Percentiles rank a stretch among this genome's conserved stretches.
Conservation (phyloP, 2,797 vertebrate genomes). For the Cynopterus sphinx region DNA sequence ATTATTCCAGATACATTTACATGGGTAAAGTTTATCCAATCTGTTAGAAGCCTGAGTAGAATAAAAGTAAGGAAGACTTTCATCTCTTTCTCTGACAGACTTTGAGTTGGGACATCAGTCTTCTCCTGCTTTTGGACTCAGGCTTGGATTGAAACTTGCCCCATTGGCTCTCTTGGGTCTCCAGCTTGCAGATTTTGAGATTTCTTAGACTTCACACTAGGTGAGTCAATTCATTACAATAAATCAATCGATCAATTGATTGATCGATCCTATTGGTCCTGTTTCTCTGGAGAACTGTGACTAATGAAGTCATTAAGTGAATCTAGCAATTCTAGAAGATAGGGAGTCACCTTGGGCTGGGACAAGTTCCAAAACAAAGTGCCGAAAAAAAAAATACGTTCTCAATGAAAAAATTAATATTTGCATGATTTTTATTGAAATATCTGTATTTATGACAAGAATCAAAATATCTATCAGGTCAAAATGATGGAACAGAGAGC, state of each 20-base stretch:
- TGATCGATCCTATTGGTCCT: neutral
- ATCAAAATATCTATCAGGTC: neutral
- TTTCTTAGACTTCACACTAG: neutral
- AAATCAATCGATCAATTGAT: neutral
- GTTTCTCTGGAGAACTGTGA: neutral
- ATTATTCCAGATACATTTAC: neutral
- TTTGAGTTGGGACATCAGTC: no score
- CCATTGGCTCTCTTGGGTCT: neutral
- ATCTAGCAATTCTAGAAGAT: neutral
- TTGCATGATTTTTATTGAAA: neutral
- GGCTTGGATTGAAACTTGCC: neutral
- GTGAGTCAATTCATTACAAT: neutral
- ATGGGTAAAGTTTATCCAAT: no score
- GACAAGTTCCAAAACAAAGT: neutral
- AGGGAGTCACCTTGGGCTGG: neutral
- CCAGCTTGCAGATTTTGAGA: neutral
- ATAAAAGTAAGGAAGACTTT: neutral
- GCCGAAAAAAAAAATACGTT: neutral
- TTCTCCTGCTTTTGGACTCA: neutral
- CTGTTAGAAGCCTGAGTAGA: neutral
- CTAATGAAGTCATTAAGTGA: neutral
- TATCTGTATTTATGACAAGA: neutral
- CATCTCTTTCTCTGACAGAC: neutral
- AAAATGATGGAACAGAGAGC: neutral
- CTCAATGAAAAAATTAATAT: neutral